Evolutionary conservation across 1,140 invertebrate species (phyloP), one percentile per base, ranked within the genome.

Genomic region (Oryzaephilus surinamensis): DNA sequence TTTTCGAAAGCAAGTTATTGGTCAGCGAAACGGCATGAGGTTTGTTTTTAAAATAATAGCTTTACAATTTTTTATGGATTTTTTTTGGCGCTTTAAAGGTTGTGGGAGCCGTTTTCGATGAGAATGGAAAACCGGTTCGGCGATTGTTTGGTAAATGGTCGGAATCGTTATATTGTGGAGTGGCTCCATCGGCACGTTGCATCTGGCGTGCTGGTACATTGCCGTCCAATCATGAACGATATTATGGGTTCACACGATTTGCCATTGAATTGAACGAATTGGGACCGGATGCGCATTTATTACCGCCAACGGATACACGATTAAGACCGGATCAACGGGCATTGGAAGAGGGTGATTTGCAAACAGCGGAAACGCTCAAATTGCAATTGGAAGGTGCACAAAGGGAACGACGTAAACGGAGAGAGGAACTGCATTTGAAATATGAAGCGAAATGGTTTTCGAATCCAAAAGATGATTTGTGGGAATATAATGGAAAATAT

Each of bases 241-340:
- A 87, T 62, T 90, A 89, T 62, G 85, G 85, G 1, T 89, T 90
- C 63, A 85, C 84, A 4, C 62, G 79, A 36, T 88, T 89, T 68
- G 84, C 86, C 3, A 84, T 88, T 57, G 83, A 89, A 62, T 65
- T 90, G 13, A 89, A 90, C 64, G 85, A 91, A 58, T 51, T 86
- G 14, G 74, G 79, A 46, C 67, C 72, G 3, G 76, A 81, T 39
- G 60, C 67, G 2, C 69, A 77, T 14, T 46, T 72, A 32, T 60
- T 88, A 42, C 83, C 84, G 1, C 70, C 70, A 26, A 88, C 83
- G 6, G 85, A 90, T 59, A 83, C 82, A 0, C 62, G 84, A 31
- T 53, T 61, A 20, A 20, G 71, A 46, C 71, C 71, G 1, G 71
- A 73, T 55, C 70, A 72, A 47, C 60, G 69, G n/a, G 69, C 71